phyloP scores from a whole-genome alignment of 1,140 invertebrate species.

The Drosophila watanabei region DNA sequence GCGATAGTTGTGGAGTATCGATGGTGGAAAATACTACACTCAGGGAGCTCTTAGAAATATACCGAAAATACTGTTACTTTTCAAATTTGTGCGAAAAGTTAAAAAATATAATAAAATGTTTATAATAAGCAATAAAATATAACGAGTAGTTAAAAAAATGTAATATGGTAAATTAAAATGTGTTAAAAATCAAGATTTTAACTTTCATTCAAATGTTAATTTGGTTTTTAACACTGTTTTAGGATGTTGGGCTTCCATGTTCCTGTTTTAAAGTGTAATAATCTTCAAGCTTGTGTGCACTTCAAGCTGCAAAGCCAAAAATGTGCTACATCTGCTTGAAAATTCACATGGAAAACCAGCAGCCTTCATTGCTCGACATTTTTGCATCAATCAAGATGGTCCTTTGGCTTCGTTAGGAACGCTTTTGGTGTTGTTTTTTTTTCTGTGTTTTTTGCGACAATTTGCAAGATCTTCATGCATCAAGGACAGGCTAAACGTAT shows the following conservation, averaged over 20 bases:
- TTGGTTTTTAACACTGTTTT: not conserved
- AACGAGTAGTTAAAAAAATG: too few species aligned
- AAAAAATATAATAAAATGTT: too few species aligned
- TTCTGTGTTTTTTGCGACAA: slow-evolving; percentile 8
- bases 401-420: slow-evolving; percentile 27
- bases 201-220: not conserved
- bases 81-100: too few species aligned
- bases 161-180: too few species aligned
- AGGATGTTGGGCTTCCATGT: not conserved
- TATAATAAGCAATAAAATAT: too few species aligned
- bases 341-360: slow-evolving; percentile 1
- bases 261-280: not conserved
- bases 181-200: not conserved
- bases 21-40: not conserved
- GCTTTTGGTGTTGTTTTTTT: not conserved
- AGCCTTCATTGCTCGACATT: slow-evolving; percentile 2
- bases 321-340: slow-evolving; percentile 20
- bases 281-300: not conserved
- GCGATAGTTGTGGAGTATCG: not conserved
- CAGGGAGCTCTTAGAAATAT: not conserved
- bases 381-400: slow-evolving; percentile 41
- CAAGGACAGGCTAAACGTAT: slow-evolving; percentile 50
- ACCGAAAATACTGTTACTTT: not conserved
- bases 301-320: not conserved
- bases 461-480: slow-evolving; percentile 40